These are phyloP conservation scores for Synaphobranchus kaupii DNA, from an alignment of 2,797 vertebrate species.

Conservation along the genomic window DNA sequence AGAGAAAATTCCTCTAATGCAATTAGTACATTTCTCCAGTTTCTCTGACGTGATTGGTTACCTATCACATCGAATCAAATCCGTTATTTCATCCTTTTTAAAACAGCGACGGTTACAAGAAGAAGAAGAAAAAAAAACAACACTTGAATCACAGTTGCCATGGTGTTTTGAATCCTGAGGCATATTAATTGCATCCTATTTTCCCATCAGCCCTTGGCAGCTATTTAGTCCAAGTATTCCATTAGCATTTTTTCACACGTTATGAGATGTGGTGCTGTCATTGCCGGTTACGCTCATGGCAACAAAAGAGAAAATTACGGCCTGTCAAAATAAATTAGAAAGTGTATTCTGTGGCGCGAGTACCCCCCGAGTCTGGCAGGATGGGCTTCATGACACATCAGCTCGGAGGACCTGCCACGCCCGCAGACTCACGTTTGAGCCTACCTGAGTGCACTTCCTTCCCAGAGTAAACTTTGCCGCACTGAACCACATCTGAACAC, in stretches of 20 bases:
- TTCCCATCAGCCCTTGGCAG: conserved; percentile 30
- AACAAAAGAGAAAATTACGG: conserved; percentile 26
- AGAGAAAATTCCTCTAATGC: conserved; percentile 12
- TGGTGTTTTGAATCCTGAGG: conserved; percentile 31
- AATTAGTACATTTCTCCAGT: conserved; percentile 21
- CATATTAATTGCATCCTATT: conserved; percentile 37
- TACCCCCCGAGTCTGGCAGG: neutral
- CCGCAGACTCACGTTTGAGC: neutral
- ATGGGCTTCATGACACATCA: neutral
- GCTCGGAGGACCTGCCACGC: neutral
- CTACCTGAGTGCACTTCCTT: neutral
- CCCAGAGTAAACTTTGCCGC: conserved; percentile 1
- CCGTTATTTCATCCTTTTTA: conserved; percentile 27
- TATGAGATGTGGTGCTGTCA: conserved; percentile 18
- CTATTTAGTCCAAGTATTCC: conserved; percentile 22
- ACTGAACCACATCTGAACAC: neutral
- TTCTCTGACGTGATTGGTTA: conserved; percentile 49
- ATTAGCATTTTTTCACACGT: conserved; percentile 34
- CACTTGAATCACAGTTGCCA: conserved; percentile 30
- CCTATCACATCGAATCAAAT: conserved; percentile 49
- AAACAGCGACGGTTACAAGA: conserved; percentile 7
- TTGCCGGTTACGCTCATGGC: conserved; percentile 8
- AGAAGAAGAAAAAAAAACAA: neutral
- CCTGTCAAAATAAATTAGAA: conserved; percentile 26
- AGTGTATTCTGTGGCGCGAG: conserved; percentile 1